Base-by-base conservation (phyloP, 2,113 vertebrate genomes). In the Pterocles orientalis region DNA sequence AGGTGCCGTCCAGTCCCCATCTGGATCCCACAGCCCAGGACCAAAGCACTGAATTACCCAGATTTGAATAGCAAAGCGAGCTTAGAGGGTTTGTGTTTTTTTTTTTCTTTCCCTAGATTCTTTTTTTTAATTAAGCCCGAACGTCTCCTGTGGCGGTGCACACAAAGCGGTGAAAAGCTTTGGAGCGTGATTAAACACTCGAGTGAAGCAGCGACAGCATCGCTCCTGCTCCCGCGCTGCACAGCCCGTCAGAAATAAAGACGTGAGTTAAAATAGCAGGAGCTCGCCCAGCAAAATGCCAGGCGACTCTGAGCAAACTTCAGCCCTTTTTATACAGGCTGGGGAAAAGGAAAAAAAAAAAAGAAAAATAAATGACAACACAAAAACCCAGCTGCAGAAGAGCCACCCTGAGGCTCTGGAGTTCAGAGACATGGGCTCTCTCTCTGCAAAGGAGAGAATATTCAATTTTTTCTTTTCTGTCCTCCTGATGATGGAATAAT, bases 51-150 rank as follows among this genome's bases (percentile, higher is more conserved):
- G 73, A 61, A 43, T 14, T 13, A 61, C 34, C 25, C 65, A 71
- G 41, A 20, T 60, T 5, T 43, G 45, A 66, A 34, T 4, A 72
- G 29, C 11, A 72, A 82, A 76, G 62, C 0, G 5, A 86, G 88
- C 57, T 43, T 60, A 14, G 56, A 56, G 48, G 50, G 18, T 41
- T 41, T 41, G 6, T 17, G 45, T 14, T 10, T 24, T 18, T 72
- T 53, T 39, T 47, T 34, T 47, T 10, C 64, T 47, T 50, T 18
- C 36, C 51, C 1, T 4, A 41, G n/a, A 58, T 73, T 64, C 25
- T 51, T 79, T 90, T 90, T 94, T 94, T 79, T 41, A 70, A 86
- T 83, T 91, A 88, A 84, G 57, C 26, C 54, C 51, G 79, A 48
- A 48, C 5, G 4, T 86, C 58, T 92, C 83, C 86, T 24, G 62